Evolutionary conservation across 2,113 vertebrate species (phyloP).

Genomic region (Myanophis thanlyinensis): DNA sequence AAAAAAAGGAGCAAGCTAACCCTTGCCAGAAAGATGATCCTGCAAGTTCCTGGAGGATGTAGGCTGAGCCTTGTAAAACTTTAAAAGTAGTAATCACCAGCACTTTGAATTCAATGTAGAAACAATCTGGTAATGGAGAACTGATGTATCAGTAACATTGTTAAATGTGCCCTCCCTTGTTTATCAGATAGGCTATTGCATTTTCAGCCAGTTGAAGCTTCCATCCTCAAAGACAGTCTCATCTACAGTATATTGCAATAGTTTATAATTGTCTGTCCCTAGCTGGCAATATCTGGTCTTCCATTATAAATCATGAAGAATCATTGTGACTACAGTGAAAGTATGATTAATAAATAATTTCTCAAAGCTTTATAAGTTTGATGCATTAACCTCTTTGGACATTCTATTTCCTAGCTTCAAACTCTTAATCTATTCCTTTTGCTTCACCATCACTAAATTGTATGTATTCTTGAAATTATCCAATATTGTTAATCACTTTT

Average conservation of each 20-base stretch:
- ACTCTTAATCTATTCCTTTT: not conserved
- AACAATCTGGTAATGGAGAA: not conserved
- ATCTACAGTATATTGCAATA: not conserved
- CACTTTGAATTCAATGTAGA: not conserved
- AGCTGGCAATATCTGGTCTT: not conserved
- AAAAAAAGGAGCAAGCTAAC: not conserved
- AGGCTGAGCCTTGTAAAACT: not conserved
- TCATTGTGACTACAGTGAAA: not conserved
- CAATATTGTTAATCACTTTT: not conserved
- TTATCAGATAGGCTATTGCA: not conserved
- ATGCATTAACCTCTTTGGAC: not conserved
- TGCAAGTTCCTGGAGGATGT: not conserved
- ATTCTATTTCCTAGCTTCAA: not conserved
- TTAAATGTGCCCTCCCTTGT: not conserved
- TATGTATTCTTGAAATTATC: not conserved
- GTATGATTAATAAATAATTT: not conserved
- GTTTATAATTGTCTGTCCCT: not conserved
- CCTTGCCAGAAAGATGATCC: not conserved
- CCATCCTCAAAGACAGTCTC: not conserved
- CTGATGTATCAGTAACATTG: not conserved
- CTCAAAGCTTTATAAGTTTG: not conserved
- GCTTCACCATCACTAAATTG: not conserved
- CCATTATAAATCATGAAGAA: not conserved
- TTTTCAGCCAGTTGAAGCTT: not conserved
- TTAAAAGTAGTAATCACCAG: not conserved